Evolutionary conservation across 2,113 vertebrate species (phyloP).

Genomic region (Parus major): DNA sequence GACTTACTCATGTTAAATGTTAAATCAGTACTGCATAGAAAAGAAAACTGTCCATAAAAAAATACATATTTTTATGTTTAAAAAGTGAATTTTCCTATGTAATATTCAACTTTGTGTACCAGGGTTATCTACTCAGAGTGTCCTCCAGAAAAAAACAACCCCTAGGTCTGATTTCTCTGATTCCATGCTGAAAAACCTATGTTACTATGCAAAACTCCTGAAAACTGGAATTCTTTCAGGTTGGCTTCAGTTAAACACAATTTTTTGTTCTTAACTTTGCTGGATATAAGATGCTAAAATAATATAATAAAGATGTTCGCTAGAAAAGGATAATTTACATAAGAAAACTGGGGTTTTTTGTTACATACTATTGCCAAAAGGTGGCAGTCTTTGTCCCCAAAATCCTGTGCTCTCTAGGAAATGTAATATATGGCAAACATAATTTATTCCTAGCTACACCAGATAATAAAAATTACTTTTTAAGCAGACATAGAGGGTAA

Average conservation of each 20-base stretch:
- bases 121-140: background rate
- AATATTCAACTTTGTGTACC: background rate
- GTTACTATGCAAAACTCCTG: background rate
- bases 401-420: background rate
- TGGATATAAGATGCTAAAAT: background rate
- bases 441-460: background rate
- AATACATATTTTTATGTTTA: background rate
- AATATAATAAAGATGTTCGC: background rate
- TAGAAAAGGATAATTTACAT: background rate
- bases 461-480: background rate
- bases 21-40: background rate
- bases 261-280: background rate
- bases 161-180: background rate
- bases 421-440: background rate
- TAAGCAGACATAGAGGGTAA: background rate
- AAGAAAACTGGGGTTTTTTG: background rate
- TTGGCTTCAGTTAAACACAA: background rate
- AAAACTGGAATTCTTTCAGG: background rate
- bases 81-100: background rate
- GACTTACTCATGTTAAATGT: background rate
- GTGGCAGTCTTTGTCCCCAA: conserved; percentile 43
- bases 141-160: accelerated
- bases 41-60: background rate
- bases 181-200: background rate
- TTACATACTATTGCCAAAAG: conserved; percentile 23